phyloP scores from a whole-genome alignment of 2,113 vertebrate species.

The Halcyon senegalensis region DNA sequence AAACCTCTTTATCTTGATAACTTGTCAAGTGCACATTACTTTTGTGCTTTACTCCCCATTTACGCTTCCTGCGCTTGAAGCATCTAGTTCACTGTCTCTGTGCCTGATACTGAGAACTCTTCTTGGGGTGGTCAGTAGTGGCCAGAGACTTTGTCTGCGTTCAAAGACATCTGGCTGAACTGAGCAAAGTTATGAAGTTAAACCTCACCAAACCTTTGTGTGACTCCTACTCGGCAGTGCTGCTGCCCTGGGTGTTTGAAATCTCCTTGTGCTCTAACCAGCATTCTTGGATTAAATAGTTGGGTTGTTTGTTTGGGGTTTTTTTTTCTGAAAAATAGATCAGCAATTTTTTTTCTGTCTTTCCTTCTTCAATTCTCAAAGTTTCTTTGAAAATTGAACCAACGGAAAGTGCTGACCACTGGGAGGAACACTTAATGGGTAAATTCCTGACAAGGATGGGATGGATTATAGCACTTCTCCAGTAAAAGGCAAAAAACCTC shows the following conservation, averaged over 20 bases:
- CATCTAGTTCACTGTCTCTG: background rate
- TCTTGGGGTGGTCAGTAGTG: background rate
- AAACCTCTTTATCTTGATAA: background rate
- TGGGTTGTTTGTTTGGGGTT: no score
- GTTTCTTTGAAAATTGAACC: background rate
- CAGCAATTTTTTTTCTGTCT: background rate
- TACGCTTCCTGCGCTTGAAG: background rate
- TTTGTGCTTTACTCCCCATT: background rate
- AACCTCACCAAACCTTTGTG: background rate
- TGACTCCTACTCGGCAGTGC: background rate
- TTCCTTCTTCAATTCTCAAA: background rate
- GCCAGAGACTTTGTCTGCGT: background rate
- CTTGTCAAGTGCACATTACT: background rate
- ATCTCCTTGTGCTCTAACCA: background rate
- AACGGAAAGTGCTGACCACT: background rate
- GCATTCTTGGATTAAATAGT: background rate
- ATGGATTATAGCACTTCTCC: background rate
- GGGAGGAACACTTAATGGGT: background rate
- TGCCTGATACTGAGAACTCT: background rate
- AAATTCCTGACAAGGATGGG: background rate
- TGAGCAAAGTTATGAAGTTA: background rate
- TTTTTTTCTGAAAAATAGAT: background rate
- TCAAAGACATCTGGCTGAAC: background rate
- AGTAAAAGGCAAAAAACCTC: background rate
- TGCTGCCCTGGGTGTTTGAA: background rate